phyloP scores from a whole-genome alignment of 2,113 vertebrate species.

The Octodon degus region DNA sequence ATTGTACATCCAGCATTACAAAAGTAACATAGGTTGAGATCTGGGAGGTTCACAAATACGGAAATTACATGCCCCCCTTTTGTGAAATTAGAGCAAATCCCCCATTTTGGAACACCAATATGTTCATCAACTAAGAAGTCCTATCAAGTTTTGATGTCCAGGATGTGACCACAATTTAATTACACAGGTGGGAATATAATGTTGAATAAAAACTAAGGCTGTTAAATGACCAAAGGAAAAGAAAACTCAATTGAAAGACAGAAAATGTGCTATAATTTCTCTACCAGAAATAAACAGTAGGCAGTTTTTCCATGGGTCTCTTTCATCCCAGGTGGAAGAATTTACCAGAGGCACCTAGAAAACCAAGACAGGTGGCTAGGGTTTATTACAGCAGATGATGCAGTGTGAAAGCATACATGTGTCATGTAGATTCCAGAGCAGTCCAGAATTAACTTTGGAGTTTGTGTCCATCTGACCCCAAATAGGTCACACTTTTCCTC shows the following conservation, averaged over 20 bases:
- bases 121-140: not conserved
- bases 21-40: not conserved
- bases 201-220: not conserved
- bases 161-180: not conserved
- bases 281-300: not conserved
- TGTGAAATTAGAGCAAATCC: not conserved
- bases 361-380: not conserved
- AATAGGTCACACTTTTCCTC: not conserved
- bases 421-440: not conserved
- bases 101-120: not conserved
- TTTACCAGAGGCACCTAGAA: not conserved
- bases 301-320: not conserved
- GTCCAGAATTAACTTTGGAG: not conserved
- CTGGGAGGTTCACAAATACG: not conserved
- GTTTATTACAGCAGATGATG: not conserved
- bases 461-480: not conserved
- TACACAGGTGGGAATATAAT: not conserved
- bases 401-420: not conserved
- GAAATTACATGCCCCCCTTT: not conserved
- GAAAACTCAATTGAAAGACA: not conserved
- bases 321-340: not conserved
- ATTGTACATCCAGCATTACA: not conserved
- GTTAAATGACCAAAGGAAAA: not conserved
- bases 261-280: not conserved
- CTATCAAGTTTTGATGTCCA: not conserved